Evolutionary conservation across 2,113 vertebrate genomes (phyloP), one percentile per base, ranked within the genome.

Genomic region (Corvus moneduloides): DNA sequence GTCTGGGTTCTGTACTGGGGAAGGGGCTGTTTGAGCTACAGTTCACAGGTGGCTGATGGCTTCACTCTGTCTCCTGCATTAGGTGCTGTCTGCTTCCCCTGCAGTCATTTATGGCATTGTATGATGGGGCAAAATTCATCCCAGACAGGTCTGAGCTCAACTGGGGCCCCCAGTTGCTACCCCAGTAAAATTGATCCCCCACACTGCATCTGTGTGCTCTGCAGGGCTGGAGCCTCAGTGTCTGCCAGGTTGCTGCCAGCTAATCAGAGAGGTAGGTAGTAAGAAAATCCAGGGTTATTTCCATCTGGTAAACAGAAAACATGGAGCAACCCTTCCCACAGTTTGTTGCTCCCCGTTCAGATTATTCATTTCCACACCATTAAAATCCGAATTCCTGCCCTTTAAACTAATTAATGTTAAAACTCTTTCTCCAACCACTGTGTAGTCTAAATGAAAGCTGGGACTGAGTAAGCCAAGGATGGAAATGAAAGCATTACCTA

Each of bases 361-460:
- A 73, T 89, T 85, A 89, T 93, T 92, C 41, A 86, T 92, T 97
- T 96, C 93, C 91, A 78, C 87, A 54, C 77, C 33, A 73, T 85
- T 93, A 93, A 95, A 87, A 95, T 44, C 41, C 1, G 10, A 95
- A 62, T 93, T 84, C 82, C 63, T 58, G 35, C 87, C 93, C 95
- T 96, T 96, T 89, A 87, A 79, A 87, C 62, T 87, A 90, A 87
- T 95, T 93, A 74, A 74, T 55, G 67, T 83, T 94, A 93, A 91
- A 95, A 91, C 59, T 80, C 56, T 76, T 85, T 41, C 52, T 93
- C 43, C 63, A 77, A 23, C 72, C 59, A 24, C 72, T 44, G 35
- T 21, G 64, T n/a, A 71, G 84, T 52, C 43, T 86, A 95, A 90
- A 94, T 88, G 82, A 94, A 91, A 94, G 59, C 84, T 88, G 67